These are phyloP conservation scores for Mobula birostris DNA, from an alignment of 2,113 vertebrate genomes.

Conservation along the genomic window DNA sequence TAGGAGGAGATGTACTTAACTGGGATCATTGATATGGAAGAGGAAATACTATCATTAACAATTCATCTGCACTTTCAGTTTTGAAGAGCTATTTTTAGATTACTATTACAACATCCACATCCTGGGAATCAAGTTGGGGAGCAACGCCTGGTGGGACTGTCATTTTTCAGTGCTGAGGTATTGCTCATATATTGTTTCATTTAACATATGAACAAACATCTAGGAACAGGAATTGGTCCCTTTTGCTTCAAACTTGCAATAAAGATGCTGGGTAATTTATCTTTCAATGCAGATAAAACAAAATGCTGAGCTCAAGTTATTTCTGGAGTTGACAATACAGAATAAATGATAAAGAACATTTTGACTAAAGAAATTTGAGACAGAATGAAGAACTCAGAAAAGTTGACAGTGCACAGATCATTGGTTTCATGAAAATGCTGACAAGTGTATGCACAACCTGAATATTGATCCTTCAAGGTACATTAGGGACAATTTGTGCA, in stretches of 20 bases:
- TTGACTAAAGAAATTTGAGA: background rate
- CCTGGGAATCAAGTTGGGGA: background rate
- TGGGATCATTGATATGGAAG: no score
- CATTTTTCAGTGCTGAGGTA: background rate
- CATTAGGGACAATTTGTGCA: background rate
- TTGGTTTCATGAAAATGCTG: slow-evolving; percentile 9
- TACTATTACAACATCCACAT: background rate
- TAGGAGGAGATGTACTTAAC: no score
- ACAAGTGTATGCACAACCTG: background rate
- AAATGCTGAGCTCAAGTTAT: background rate
- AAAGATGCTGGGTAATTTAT: background rate
- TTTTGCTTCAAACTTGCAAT: no score
- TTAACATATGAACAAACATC: background rate
- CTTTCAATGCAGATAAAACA: background rate
- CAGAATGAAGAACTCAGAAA: background rate
- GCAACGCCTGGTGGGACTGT: background rate
- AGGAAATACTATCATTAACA: background rate
- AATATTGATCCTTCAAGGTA: slow-evolving; percentile 14
- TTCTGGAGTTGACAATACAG: background rate
- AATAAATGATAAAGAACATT: background rate
- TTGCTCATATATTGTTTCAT: background rate
- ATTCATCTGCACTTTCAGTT: background rate
- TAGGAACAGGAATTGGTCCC: no score
- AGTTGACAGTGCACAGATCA: slow-evolving; percentile 7
- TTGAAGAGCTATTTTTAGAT: background rate